Base-by-base conservation (phyloP, 2,888 invertebrate species). In the Agonum fuliginosum region DNA sequence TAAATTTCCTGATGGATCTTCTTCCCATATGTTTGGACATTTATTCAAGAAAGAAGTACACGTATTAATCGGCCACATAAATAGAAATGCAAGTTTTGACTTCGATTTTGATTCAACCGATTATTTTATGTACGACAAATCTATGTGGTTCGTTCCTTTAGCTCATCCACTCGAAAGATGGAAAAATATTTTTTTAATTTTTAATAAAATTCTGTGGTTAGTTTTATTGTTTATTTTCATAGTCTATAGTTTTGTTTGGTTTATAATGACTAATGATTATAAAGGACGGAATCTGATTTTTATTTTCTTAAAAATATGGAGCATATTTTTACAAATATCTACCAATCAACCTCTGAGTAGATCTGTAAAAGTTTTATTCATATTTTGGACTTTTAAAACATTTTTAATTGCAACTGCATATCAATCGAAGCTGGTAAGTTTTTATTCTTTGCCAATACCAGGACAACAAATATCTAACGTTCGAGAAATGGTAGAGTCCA, bases 391-490 rank as follows among this genome's bases (percentile, higher is more conserved):
- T 17, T 62, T 12, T 30, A 1, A 27, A 27, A 62, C 62, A 17
- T 62, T 62, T 17, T 62, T 62, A 34, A 17, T 62, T 5, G 34
- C 34, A 12, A 34, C 27, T 5, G 34, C 14, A n/a, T 62, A 62
- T 17, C 62, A 62, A 34, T 62, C 62, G 6, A 30, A 62, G 17
- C 1, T 62, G 10, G 14, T 62, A 3, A 62, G 62, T 62, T 27
- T 62, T 14, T 62, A 30, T 27, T 27, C 30, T 14, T 30, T 17
- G 12, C 62, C 27, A 30, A 27, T 62, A 4, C 27, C 24, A 12
- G 30, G 27, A 0, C 62, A 17, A n/a, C 62, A 62, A 62, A 62
- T 62, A 34, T 62, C 62, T n/a, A 62, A 6, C 2, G 62, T 62
- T 12, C 12, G 14, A 24, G 62, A 62, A 62, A 62, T 62, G 62